phyloP scores from a whole-genome alignment of 2,113 vertebrate genomes.

The Lasiurus borealis region DNA sequence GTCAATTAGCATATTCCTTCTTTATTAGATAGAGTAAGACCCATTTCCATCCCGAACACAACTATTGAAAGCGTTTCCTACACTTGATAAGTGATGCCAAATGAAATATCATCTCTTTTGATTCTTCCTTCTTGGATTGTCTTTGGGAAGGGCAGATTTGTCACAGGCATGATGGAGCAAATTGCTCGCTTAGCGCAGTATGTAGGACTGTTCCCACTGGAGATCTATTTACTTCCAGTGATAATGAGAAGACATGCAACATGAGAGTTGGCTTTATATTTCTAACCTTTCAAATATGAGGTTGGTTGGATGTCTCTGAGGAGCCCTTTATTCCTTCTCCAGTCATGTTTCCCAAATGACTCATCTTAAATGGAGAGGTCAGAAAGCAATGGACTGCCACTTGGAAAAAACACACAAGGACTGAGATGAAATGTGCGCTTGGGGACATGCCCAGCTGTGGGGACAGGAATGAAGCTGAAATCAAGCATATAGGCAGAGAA shows the following conservation, averaged over 20 bases:
- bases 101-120: neutral
- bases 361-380: neutral
- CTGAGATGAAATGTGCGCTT: neutral
- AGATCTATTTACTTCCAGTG: neutral
- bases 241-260: neutral
- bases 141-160: neutral
- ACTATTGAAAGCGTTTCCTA: neutral
- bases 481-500: neutral
- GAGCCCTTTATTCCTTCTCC: neutral
- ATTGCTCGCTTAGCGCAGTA: neutral
- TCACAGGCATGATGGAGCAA: neutral
- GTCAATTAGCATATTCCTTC: no score
- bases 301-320: no score
- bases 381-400: no score
- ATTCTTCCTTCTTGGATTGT: neutral
- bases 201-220: neutral
- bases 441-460: neutral
- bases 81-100: neutral
- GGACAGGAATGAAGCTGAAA: neutral
- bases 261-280: neutral
- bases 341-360: neutral
- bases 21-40: neutral
- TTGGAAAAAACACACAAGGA: neutral
- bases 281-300: neutral
- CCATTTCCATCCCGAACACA: neutral